phyloP scores from a whole-genome alignment of 2,888 invertebrate genomes.

The Eudemis profundana region DNA sequence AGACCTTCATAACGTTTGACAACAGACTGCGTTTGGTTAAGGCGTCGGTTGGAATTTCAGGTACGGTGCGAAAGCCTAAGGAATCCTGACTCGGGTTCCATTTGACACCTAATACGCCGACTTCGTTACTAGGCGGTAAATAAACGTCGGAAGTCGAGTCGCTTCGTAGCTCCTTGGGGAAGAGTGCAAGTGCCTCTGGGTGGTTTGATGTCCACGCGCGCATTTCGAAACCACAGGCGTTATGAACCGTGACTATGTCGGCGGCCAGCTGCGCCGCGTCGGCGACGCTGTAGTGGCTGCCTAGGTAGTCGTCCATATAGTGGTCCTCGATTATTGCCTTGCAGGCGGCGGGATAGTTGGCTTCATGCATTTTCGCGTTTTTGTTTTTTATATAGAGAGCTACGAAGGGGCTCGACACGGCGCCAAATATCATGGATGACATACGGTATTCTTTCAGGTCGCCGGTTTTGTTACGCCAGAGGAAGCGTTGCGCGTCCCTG shows the following conservation, averaged over 20 bases:
- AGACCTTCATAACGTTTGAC: not conserved
- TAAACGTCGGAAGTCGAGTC: not conserved
- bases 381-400: too few relatives aligned
- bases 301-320: slow-evolving; percentile 7
- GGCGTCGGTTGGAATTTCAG: slow-evolving; percentile 1
- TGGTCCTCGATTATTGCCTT: not conserved
- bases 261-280: not conserved
- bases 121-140: too few relatives aligned
- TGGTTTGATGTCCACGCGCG: not conserved
- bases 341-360: not conserved
- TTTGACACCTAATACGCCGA: not conserved
- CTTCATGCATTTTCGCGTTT: not conserved
- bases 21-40: slow-evolving; percentile 1
- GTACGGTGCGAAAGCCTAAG: not conserved
- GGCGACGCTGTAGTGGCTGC: not conserved
- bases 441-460: not conserved
- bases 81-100: slow-evolving; percentile 3
- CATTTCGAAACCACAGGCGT: not conserved
- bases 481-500: slow-evolving; percentile 2
- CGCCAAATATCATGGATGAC: not conserved
- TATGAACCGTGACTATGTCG: not conserved
- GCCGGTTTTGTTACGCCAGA: not conserved
- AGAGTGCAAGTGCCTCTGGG: not conserved
- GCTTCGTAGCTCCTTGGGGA: not conserved
- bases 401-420: too few relatives aligned